Evolutionary conservation across 2,113 vertebrate genomes (phyloP).

Genomic region (Trochalopteron elliotii): DNA sequence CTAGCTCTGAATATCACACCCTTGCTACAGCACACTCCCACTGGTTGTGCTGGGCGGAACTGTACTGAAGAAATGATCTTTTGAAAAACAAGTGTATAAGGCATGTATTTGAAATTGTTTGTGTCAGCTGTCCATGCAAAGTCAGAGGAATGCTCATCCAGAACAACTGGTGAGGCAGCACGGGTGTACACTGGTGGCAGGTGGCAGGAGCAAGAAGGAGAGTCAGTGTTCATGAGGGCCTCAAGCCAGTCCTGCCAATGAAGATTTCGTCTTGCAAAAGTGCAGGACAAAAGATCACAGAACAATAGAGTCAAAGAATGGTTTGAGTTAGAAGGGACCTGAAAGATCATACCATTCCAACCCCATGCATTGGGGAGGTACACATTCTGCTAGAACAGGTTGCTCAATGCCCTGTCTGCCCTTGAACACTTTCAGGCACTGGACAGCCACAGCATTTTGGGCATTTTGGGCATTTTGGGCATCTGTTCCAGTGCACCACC

Average conservation of each 20-base stretch:
- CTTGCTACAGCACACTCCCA: accelerated
- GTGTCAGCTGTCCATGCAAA: not conserved
- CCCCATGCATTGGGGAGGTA: not conserved
- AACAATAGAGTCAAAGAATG: not conserved
- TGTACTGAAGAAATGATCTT: not conserved
- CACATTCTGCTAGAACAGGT: not conserved
- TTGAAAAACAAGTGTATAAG: not conserved
- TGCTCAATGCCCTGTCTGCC: not conserved
- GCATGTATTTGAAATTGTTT: not conserved
- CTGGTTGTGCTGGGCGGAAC: accelerated
- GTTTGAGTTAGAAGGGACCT: not conserved
- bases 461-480: accelerated
- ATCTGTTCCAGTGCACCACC: accelerated
- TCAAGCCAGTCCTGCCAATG: not conserved
- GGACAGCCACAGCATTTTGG: not conserved
- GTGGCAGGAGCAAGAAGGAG: not conserved
- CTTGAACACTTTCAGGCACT: not conserved
- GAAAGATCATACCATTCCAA: not conserved
- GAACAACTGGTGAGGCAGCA: not conserved
- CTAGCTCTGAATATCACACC: not conserved
- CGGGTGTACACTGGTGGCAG: accelerated
- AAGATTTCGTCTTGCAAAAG: not conserved
- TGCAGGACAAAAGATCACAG: not conserved
- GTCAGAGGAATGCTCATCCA: not conserved
- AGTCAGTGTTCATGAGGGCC: accelerated